Base-by-base conservation (phyloP, 2,797 vertebrate species). In the Myoxocephalus aenaeus region DNA sequence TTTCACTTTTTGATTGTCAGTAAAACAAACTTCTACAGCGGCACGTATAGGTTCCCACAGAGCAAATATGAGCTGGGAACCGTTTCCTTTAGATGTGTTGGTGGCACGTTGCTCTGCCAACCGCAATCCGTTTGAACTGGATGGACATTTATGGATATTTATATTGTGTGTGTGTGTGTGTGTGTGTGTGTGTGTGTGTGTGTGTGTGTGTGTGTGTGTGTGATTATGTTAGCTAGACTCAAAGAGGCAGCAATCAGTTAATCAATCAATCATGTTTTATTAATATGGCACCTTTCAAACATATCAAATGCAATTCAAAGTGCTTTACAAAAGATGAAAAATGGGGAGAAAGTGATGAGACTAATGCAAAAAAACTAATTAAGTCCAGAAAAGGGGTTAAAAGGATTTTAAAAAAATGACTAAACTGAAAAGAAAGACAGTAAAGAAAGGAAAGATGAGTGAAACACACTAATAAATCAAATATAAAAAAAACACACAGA, bases 81-180 rank as follows among this genome's bases (percentile, higher is more conserved):
- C 17, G 50, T 44, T 1, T 12, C 42, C 10, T 32, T n/a, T 25
- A 66, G n/a, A 22, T 38, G 29, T 44, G 15, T 50, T 9, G 0
- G 59, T 54, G 38, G 48, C 44, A 59, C 46, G 67, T 77, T 51
- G 20, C 7, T 72, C 32, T 65, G 20, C 48, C 32, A 58, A 58
- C 40, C 12, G 3, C 17, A 46, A 15, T 11, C 40, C 11, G 40
- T 38, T 38, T 15, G 59, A 68, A 22, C 27, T 38, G 34, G 15
- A 62, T 38, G 5, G 17, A 5, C 6, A 53, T 22, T 57, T 29
- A 1, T 44, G 17, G 20, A n/a, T 70, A 17, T 54, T 17, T n/a
- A 58, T 9, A 18, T 42, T 46, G 1, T 64, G 9, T 75, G 29
- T 22, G 42, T 27, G 40, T 44, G 42, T 42, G 40, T 42, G 40